These are phyloP conservation scores for Branchinecta lindahli DNA, from an alignment of 1,140 invertebrate species.

Conservation along the genomic window DNA sequence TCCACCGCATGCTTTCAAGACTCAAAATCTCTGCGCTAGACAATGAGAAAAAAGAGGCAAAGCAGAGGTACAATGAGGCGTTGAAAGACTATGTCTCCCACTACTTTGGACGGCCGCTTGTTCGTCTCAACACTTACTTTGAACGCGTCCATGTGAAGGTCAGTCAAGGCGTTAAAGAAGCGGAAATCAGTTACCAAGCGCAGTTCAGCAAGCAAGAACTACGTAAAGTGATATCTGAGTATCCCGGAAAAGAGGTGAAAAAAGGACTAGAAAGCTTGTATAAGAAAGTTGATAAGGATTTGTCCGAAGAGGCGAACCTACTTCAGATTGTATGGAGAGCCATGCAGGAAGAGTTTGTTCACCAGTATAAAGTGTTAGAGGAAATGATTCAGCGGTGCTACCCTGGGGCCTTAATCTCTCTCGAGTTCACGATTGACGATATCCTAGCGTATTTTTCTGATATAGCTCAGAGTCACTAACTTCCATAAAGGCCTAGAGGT, in stretches of 20 bases:
- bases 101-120: conserved; percentile 85
- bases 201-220: conserved; percentile 94
- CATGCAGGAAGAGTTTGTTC: conserved; percentile 98
- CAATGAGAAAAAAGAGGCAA: conserved; percentile 71
- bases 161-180: conserved; percentile 80
- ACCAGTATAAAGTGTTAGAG: conserved; percentile 87
- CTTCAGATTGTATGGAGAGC: conserved; percentile 95
- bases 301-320: conserved; percentile 86
- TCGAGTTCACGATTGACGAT: conserved; percentile 93
- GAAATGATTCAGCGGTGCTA: conserved; percentile 90
- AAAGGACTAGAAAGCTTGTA: conserved; percentile 88
- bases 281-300: conserved; percentile 91
- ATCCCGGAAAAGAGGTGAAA: conserved; percentile 89
- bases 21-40: conserved; percentile 85
- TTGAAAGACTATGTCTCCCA: conserved; percentile 77
- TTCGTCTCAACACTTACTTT: conserved; percentile 93
- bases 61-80: conserved; percentile 77
- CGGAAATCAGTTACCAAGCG: conserved; percentile 94
- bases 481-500: conserved; percentile 21
- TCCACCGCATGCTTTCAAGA: conserved; percentile 69
- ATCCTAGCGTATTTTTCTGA: conserved; percentile 94
- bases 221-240: conserved; percentile 84
- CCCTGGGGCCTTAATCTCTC: conserved; percentile 78
- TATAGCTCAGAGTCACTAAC: conserved; percentile 83
- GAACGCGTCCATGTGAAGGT: conserved; percentile 84